Evolutionary conservation across 2,797 vertebrate species (phyloP), one percentile per base, ranked within the genome.

Genomic region (Semaprochilodus insignis): DNA sequence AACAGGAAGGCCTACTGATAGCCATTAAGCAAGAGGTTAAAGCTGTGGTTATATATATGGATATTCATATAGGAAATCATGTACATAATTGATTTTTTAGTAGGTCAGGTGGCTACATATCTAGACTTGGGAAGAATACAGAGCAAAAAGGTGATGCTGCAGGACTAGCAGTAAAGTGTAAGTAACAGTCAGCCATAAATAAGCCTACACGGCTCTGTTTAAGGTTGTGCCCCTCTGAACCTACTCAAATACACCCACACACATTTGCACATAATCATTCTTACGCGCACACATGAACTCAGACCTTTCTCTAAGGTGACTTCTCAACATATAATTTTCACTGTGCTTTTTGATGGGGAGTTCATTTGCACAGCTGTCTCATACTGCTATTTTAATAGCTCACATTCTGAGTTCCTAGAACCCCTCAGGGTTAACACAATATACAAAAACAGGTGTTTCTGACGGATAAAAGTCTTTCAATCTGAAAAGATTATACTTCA

Each of bases 401-500:
- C 86, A 90, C 91, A 91, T 90, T 91, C 91, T 85, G 89, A 78
- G 87, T 90, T 87, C 85, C 81, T 88, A 85, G 72, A 31, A 80
- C 75, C 85, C 93, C 92, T 87, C 76, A 0, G 86, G 93, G 88
- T 77, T 55, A 70, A 36, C 10, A 10, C 84, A 91, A 85, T 74
- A 54, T 89, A 83, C 72, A 84, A 87, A 91, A 94, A 91, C 93
- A 94, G 94, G 93, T 93, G 94, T 93, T 93, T 83, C 84, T 66
- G 81, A 34, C 17, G 74, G 17, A 72, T 78, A 14, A 90, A 90
- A 72, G 81, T 84, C 82, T 86, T 77, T 81, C 83, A 88, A 74
- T n/a, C 17, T 55, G 11, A n/a, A 57, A 74, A 2, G 40, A 2
- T n/a, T 51, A 21, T 44, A n/a, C 5, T 23, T n/a, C 59, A 23